These are phyloP conservation scores for Cydia amplana DNA, from an alignment of 1,140 invertebrate species.

Conservation along the genomic window DNA sequence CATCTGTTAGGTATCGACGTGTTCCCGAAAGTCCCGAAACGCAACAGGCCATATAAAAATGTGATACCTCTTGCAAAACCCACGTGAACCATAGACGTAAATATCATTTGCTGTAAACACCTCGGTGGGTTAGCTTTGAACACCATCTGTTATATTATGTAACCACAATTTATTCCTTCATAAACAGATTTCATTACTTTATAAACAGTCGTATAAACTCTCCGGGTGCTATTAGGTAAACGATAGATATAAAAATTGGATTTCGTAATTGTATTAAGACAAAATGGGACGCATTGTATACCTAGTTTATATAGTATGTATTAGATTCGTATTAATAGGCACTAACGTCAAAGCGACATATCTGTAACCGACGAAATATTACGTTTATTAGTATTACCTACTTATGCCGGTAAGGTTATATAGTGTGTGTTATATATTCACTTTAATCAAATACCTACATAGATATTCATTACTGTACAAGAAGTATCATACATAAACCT, in stretches of 20 bases:
- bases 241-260: background rate
- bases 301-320: too few species aligned
- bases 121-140: slow-evolving; percentile 23
- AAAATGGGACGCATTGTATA: too few species aligned
- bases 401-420: too few species aligned
- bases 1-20: too few species aligned
- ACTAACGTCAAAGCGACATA: too few species aligned
- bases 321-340: too few species aligned
- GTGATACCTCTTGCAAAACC: slow-evolving; percentile 21
- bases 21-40: background rate
- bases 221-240: background rate
- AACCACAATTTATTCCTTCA: slow-evolving; percentile 31
- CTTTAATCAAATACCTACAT: too few species aligned
- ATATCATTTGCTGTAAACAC: slow-evolving; percentile 24
- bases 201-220: slow-evolving; percentile 16
- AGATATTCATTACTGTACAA: too few species aligned
- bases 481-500: background rate
- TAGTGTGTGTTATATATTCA: too few species aligned
- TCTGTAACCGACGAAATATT: too few species aligned
- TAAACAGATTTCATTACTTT: slow-evolving; percentile 27
- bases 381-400: too few species aligned
- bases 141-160: slow-evolving; percentile 31
- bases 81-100: slow-evolving; percentile 7
- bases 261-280: background rate
- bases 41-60: slow-evolving; percentile 2